Evolutionary conservation across 2,888 invertebrate genomes (phyloP).

Genomic region (Drosophila anomalata): DNA sequence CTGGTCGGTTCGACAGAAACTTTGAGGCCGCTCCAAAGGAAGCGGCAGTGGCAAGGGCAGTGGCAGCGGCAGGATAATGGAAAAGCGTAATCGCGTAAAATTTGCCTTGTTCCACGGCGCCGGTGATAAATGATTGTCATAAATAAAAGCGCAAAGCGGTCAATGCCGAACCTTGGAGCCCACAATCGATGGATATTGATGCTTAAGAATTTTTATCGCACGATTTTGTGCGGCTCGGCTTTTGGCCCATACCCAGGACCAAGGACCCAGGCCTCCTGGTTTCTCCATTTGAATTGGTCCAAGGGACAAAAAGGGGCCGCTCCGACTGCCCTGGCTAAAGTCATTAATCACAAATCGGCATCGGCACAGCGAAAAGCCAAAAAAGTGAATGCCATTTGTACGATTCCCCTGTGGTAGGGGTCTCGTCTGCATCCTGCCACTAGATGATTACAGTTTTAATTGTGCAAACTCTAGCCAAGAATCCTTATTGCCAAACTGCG

Average conservation of each 20-base stretch:
- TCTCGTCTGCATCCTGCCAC: constrained; percentile 43
- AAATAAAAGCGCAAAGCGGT: constrained; percentile 72
- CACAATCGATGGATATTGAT: constrained; percentile 75
- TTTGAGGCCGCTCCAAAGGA: constrained; percentile 1
- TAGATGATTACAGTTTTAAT: constrained; percentile 63
- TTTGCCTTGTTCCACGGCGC: constrained; percentile 66
- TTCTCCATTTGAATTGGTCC: background rate
- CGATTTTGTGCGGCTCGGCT: constrained; percentile 67
- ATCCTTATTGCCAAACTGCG: constrained; percentile 9
- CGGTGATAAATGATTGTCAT: constrained; percentile 82
- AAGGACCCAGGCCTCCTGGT: background rate
- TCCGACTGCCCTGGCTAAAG: constrained; percentile 38
- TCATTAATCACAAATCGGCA: constrained; percentile 75
- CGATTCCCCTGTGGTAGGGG: constrained; percentile 36
- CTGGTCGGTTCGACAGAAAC: constrained; percentile 16
- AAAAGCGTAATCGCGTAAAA: constrained; percentile 76
- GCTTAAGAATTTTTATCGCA: constrained; percentile 79
- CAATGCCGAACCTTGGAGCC: constrained; percentile 43
- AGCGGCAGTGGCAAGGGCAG: constrained; percentile 17
- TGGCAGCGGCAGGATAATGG: constrained; percentile 64
- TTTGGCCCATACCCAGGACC: constrained; percentile 32
- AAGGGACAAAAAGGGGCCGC: constrained; percentile 1
- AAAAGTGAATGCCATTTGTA: constrained; percentile 66
- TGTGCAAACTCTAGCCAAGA: constrained; percentile 23
- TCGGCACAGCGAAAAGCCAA: constrained; percentile 53